A percentile compares a stretch with the other conserved stretches of the same genome.
These are phyloP conservation scores for Ptilorrhoa leucosticta DNA, from an alignment of 2,113 vertebrate genomes.

Conservation along the genomic window DNA sequence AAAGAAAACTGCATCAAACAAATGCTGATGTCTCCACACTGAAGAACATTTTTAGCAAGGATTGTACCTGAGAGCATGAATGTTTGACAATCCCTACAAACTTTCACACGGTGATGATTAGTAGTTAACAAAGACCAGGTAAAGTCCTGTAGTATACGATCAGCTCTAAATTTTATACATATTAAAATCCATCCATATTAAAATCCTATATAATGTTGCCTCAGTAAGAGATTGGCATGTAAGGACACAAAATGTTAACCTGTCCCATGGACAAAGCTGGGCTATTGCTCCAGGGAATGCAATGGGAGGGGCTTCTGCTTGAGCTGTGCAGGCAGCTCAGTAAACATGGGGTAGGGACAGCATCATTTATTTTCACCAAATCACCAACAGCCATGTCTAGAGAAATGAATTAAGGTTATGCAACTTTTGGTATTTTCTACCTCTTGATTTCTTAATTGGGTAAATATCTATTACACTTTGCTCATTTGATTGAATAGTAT, in stretches of 20 bases:
- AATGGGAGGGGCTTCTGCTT: not conserved
- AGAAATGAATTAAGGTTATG: not conserved
- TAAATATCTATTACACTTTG: not conserved
- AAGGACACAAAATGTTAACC: not conserved
- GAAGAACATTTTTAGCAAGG: not conserved
- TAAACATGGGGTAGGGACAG: not conserved
- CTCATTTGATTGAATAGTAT: not conserved
- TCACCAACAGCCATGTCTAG: not conserved
- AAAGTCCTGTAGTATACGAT: not conserved
- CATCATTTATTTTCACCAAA: not conserved
- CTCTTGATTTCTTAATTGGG: not conserved
- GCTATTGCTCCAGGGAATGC: not conserved
- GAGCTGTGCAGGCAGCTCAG: not conserved
- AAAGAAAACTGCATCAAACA: not conserved
- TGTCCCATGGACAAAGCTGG: not conserved
- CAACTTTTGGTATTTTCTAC: not conserved
- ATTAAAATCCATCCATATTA: not conserved
- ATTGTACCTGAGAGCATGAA: not conserved
- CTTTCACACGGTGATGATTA: not conserved
- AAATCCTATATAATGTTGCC: not conserved
- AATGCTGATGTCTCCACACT: not conserved
- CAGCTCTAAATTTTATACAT: not conserved
- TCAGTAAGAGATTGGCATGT: not conserved
- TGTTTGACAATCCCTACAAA: not conserved
- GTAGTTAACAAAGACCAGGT: not conserved